A percentile compares a stretch with the other conserved stretches of the same genome.
phyloP scores from a whole-genome alignment of 2,113 vertebrate species.

The Barnardius zonarius region DNA sequence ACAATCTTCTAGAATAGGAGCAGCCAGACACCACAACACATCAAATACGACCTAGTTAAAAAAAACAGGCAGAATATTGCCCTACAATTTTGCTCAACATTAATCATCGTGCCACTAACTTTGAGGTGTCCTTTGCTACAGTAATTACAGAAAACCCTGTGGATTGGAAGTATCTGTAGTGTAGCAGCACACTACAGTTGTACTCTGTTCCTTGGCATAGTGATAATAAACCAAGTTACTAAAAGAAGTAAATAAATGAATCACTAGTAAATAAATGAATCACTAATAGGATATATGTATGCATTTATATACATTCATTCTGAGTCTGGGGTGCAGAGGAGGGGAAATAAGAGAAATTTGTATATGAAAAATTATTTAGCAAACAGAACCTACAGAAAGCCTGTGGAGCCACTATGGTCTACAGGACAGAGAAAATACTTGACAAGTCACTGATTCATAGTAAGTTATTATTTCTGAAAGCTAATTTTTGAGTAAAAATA shows the following conservation, averaged over 20 bases:
- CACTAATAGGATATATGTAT: not conserved
- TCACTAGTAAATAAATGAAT: not conserved
- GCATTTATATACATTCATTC: not conserved
- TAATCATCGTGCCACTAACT: not conserved
- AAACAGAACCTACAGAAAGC: not conserved
- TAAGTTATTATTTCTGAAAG: not conserved
- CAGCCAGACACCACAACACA: not conserved
- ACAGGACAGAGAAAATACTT: not conserved
- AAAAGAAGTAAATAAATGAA: not conserved
- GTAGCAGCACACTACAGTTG: not conserved
- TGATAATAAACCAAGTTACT: not conserved
- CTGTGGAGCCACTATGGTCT: not conserved
- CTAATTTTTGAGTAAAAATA: not conserved
- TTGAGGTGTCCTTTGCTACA: not conserved
- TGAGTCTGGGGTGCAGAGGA: not conserved
- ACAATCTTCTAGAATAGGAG: not conserved
- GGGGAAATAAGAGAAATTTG: not conserved
- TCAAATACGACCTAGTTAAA: not conserved
- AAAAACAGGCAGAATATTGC: not conserved
- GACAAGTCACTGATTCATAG: not conserved
- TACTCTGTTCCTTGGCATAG: accelerated
- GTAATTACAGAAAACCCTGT: not conserved
- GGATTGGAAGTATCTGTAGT: not conserved
- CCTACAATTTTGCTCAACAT: not conserved
- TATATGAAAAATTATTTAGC: not conserved